Conservation (phyloP, 2,113 vertebrate genomes). For the Lagopus muta region DNA sequence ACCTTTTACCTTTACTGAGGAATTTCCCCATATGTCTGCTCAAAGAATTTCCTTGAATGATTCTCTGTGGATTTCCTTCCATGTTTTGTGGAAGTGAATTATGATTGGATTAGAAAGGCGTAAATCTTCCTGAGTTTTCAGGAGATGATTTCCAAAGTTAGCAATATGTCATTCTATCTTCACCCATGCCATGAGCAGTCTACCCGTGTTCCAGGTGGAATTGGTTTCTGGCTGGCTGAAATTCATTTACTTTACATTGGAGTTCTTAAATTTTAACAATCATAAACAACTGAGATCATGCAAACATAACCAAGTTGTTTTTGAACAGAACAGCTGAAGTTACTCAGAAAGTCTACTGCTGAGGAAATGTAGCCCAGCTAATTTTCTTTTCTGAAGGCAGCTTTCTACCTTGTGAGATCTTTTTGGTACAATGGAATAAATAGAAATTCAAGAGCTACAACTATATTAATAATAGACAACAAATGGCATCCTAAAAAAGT, state of each 20-base stretch:
- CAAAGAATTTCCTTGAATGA: conserved; percentile 60
- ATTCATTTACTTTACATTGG: conserved; percentile 8
- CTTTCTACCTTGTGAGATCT: neutral
- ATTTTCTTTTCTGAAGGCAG: neutral
- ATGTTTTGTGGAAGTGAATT: conserved; percentile 61
- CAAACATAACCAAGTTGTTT: conserved; percentile 2
- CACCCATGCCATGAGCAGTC: neutral
- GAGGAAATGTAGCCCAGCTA: neutral
- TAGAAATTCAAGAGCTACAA: neutral
- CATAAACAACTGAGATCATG: neutral
- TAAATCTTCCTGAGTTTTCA: conserved; percentile 62
- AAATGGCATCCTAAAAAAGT: accelerated
- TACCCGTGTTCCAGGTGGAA: conserved; percentile 26
- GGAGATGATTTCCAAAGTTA: conserved; percentile 70
- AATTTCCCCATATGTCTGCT: conserved; percentile 63
- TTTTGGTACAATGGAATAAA: neutral
- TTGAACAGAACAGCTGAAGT: neutral
- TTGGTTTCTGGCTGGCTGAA: conserved; percentile 43
- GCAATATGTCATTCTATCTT: conserved; percentile 59
- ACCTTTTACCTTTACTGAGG: conserved; percentile 64
- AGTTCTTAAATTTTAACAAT: conserved; percentile 33
- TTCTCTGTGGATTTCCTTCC: conserved; percentile 55
- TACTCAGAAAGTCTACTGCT: neutral
- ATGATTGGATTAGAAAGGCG: conserved; percentile 65
- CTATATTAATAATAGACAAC: neutral